Evolutionary conservation across 2,113 vertebrate species (phyloP), one percentile per base, ranked within the genome.

Genomic region (Puffinus mauretanicus): DNA sequence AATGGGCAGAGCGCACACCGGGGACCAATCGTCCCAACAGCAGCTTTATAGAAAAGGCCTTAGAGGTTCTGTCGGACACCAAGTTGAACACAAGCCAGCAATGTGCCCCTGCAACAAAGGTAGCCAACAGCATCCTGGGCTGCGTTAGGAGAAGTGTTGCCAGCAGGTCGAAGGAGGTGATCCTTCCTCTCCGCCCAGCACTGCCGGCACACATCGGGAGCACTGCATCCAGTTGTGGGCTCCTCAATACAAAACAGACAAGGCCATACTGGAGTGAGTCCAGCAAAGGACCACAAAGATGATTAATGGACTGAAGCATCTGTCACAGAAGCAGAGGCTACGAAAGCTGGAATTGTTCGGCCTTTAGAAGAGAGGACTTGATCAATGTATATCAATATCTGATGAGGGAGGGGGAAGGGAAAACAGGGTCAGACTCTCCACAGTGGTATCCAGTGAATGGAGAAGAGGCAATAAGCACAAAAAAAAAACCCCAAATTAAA

Each of bases 231-330:
- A 67, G 14, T 1, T 85, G 46, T 24, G n/a, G 40, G 20, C 64
- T n/a, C 20, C 40, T 66, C 58, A 19, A 13, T 13, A 54, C 10
- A 54, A 70, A 42, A 24, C 6, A 38, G 62, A 54, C 44, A 26
- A 2, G 9, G 62, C 19, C 51, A 47, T n/a, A 30, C 52, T 71
- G 17, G 12, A 66, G 11, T 0, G 0, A 82, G 32, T 18, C n/a
- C 58, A 71, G 58, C 46, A 75, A 77, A 66, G 32, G 17, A 38
- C 16, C 42, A 51, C 32, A 55, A 46, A 77, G 60, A 60, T 32
- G 11, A 55, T 61, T n/a, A 55, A 51, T 24, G 10, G 60, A 62
- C 2, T 67, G 46, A 10, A 38, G 40, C 21, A 26, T 34, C 30
- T 17, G 3, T 54, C 64, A 22, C 10, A 60, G 24, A 70, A 60